Evolutionary conservation across 2,797 vertebrate genomes (phyloP).

Genomic region (Rhadinocentrus ornatus): DNA sequence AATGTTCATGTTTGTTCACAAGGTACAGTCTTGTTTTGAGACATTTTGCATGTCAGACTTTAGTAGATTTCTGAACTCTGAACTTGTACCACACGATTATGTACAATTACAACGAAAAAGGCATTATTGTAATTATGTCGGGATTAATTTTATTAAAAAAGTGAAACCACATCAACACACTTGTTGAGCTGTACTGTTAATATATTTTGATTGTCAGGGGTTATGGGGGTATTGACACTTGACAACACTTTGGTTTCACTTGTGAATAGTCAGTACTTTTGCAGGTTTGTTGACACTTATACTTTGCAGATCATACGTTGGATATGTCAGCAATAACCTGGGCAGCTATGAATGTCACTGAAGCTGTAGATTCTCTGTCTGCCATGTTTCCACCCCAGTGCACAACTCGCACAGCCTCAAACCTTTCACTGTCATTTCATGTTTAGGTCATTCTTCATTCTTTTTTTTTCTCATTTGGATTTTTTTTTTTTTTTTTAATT

Average conservation of each 20-base stretch:
- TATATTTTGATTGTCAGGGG: slow-evolving; percentile 96
- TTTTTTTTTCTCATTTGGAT: not conserved
- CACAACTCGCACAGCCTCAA: slow-evolving; percentile 59
- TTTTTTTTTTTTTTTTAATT: slow-evolving; percentile 5
- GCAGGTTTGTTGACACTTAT: slow-evolving; percentile 95
- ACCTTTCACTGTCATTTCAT: slow-evolving; percentile 37
- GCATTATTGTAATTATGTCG: slow-evolving; percentile 98
- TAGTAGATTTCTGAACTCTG: slow-evolving; percentile 92
- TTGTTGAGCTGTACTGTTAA: slow-evolving; percentile 98
- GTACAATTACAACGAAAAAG: slow-evolving; percentile 95
- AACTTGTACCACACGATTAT: slow-evolving; percentile 94
- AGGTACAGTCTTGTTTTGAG: slow-evolving; percentile 97
- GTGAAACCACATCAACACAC: slow-evolving; percentile 88
- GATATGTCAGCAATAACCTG: slow-evolving; percentile 99
- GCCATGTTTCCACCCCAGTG: slow-evolving; percentile 70
- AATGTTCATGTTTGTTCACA: slow-evolving; percentile 97
- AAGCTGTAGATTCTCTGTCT: slow-evolving; percentile 93
- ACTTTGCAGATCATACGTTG: slow-evolving; percentile 94
- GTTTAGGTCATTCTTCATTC: slow-evolving; percentile 9
- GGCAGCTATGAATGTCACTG: slow-evolving; percentile 99
- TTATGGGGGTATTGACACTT: slow-evolving; percentile 80
- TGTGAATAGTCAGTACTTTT: slow-evolving; percentile 94
- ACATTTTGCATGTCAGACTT: slow-evolving; percentile 99
- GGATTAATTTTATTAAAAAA: slow-evolving; percentile 99
- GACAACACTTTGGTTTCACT: slow-evolving; percentile 94